These are phyloP conservation scores for Myrmophylax atrothorax DNA, from an alignment of 2,113 vertebrate genomes.

Conservation along the genomic window DNA sequence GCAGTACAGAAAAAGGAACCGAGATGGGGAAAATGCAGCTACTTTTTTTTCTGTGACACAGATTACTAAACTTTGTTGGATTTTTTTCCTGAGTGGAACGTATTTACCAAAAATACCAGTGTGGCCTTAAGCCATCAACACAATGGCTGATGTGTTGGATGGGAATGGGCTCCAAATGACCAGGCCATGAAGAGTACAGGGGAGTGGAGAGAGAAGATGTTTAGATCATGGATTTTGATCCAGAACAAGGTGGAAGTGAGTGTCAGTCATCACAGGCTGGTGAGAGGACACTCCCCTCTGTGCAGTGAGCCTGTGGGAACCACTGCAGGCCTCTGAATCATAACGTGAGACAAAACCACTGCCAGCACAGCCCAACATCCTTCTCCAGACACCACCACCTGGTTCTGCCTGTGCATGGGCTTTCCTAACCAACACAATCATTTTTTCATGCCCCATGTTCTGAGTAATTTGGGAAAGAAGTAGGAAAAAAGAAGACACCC, in stretches of 20 bases:
- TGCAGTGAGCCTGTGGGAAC: not conserved
- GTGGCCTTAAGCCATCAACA: not conserved
- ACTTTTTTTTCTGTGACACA: not conserved
- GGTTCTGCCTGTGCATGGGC: not conserved
- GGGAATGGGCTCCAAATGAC: not conserved
- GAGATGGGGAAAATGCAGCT: not conserved
- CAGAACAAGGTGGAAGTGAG: not conserved
- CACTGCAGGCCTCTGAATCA: not conserved
- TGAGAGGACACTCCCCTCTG: not conserved
- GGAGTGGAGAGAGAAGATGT: not conserved
- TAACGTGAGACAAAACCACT: rapidly evolving
- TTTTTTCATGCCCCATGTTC: not conserved
- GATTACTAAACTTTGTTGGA: not conserved
- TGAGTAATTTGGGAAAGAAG: not conserved
- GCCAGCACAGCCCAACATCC: not conserved
- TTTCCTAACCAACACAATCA: not conserved
- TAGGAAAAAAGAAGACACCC: not conserved
- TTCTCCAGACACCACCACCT: not conserved
- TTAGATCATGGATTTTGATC: not conserved
- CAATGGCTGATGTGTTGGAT: not conserved
- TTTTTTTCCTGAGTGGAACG: not conserved
- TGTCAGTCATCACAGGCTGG: not conserved
- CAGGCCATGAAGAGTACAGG: rapidly evolving
- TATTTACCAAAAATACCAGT: not conserved
- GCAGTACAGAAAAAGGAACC: not conserved